Evolutionary conservation across 1,140 invertebrate genomes (phyloP).

Genomic region (Nixonia krombeini): DNA sequence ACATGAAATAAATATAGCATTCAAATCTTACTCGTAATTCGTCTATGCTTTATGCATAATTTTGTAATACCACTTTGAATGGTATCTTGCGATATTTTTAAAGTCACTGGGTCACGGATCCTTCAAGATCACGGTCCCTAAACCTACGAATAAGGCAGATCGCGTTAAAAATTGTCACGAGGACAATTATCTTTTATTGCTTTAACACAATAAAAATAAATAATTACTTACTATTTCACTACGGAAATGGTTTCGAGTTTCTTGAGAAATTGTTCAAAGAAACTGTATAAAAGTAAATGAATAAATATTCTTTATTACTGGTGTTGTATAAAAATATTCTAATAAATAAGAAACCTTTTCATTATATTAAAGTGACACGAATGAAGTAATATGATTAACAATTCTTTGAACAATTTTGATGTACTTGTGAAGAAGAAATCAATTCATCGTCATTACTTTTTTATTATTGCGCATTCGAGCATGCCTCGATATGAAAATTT

Average conservation of each 20-base stretch:
- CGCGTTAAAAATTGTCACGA: conserved; percentile 10
- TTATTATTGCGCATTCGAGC: conserved; percentile 29
- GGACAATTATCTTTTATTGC: not conserved
- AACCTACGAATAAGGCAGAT: conserved; percentile 35
- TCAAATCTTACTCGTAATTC: conserved; percentile 43
- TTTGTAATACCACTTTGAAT: conserved; percentile 7
- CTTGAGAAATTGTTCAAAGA: conserved; percentile 12
- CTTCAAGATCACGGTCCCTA: conserved; percentile 29
- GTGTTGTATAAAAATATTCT: too few relatives aligned
- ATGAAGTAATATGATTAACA: too few relatives aligned
- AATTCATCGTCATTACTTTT: conserved; percentile 5
- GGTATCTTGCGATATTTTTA: conserved; percentile 7
- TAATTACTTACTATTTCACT: conserved; percentile 15
- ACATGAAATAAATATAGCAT: conserved; percentile 56
- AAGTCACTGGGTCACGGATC: conserved; percentile 34
- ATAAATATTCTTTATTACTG: too few relatives aligned
- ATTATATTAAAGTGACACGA: too few relatives aligned
- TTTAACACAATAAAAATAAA: conserved; percentile 22
- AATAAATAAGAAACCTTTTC: too few relatives aligned
- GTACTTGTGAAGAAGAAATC: too few relatives aligned
- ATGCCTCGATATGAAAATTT: conserved; percentile 64
- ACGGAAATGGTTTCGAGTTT: conserved; percentile 19
- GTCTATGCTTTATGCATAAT: conserved; percentile 33
- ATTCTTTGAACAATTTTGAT: too few relatives aligned
- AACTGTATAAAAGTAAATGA: too few relatives aligned